phyloP scores from a whole-genome alignment of 2,797 vertebrate species.

The Zenarchopterus dispar region DNA sequence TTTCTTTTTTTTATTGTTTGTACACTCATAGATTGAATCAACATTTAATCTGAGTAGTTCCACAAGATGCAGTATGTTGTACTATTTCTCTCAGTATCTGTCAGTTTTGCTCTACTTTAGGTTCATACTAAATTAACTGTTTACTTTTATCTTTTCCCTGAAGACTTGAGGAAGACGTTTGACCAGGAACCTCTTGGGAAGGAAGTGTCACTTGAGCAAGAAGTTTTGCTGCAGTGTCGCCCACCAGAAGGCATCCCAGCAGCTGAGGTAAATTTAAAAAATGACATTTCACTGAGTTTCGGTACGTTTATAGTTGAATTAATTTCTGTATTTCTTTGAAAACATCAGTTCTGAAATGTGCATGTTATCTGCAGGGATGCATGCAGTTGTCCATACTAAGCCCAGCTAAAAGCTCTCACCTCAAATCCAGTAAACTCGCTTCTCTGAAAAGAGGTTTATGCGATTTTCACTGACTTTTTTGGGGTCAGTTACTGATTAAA shows the following conservation, averaged over 20 bases:
- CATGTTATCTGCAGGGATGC: constrained; percentile 9
- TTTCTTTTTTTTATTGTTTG: too few relatives aligned
- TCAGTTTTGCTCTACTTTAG: not conserved
- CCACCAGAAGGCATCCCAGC: constrained; percentile 97
- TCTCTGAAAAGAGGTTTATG: constrained; percentile 40
- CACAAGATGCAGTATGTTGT: too few relatives aligned
- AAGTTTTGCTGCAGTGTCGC: constrained; percentile 97
- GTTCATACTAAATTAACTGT: constrained; percentile 16
- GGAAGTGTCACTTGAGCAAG: constrained; percentile 96
- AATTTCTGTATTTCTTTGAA: constrained; percentile 8
- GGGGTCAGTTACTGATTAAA: constrained; percentile 26
- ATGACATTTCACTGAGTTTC: constrained; percentile 2
- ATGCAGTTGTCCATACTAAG: constrained; percentile 20
- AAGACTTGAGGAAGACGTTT: constrained; percentile 96
- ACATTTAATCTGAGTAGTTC: too few relatives aligned
- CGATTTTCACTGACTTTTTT: constrained; percentile 19
- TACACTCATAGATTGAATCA: too few relatives aligned
- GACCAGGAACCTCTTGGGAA: constrained; percentile 98
- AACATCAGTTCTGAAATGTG: not conserved
- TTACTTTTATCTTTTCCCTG: constrained; percentile 29
- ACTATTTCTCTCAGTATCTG: not conserved
- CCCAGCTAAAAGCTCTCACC: constrained; percentile 23
- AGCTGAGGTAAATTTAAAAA: constrained; percentile 87
- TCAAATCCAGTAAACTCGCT: constrained; percentile 50
- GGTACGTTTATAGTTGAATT: not conserved